Conservation (phyloP, 2,797 vertebrate species). For the Sebastes matsubarae region DNA sequence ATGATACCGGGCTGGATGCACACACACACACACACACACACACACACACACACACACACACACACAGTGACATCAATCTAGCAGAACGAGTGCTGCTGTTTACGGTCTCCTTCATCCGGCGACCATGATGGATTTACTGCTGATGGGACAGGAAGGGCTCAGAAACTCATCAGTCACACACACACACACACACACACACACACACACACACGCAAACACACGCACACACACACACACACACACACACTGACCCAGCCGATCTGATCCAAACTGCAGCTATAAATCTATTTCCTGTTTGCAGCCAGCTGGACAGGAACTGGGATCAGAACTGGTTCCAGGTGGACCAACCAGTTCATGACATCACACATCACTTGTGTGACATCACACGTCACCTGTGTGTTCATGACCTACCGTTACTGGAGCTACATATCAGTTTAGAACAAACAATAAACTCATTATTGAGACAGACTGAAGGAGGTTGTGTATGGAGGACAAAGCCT, state of each 20-base stretch:
- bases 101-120: neutral
- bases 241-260: no score
- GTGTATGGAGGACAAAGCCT: no score
- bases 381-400: no score
- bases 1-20: neutral
- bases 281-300: neutral
- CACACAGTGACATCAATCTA: neutral
- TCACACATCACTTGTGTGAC: no score
- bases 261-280: neutral
- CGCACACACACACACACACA: neutral
- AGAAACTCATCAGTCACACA: slow-evolving; percentile 37
- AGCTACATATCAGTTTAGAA: no score
- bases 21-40: neutral
- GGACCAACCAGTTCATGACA: neutral
- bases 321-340: neutral
- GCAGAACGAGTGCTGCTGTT: slow-evolving; percentile 17
- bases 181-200: neutral
- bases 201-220: no score
- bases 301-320: neutral
- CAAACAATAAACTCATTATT: no score
- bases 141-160: slow-evolving; percentile 41
- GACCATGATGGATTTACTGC: slow-evolving; percentile 53
- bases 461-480: no score
- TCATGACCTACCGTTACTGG: no score
- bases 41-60: neutral